Conservation (phyloP, 2,113 vertebrate species). For the Pelodiscus sinensis region DNA sequence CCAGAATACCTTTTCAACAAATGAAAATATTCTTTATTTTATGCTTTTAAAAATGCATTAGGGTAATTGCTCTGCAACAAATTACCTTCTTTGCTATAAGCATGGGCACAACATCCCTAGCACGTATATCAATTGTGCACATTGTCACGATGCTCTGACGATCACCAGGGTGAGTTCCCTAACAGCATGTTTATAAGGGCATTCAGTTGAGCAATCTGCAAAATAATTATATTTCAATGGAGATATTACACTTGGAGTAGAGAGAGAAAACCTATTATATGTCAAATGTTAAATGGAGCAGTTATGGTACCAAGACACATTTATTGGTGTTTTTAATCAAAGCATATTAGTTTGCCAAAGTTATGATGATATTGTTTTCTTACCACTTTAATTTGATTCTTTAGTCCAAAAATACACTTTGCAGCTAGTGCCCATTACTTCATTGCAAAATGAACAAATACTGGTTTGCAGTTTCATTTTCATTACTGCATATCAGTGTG, state of each 20-base stretch:
- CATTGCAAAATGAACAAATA: slow-evolving; percentile 57
- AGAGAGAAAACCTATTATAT: slow-evolving; percentile 75
- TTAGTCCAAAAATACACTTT: slow-evolving; percentile 77
- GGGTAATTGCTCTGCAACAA: slow-evolving; percentile 93
- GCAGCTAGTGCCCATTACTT: slow-evolving; percentile 57
- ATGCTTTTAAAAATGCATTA: slow-evolving; percentile 97
- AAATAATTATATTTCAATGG: slow-evolving; percentile 90
- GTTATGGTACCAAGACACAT: slow-evolving; percentile 73
- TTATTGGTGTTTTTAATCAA: slow-evolving; percentile 84
- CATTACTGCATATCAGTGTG: accelerated
- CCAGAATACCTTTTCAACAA: slow-evolving; percentile 88
- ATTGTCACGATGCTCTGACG: slow-evolving; percentile 92
- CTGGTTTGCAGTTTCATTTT: background rate
- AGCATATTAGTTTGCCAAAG: slow-evolving; percentile 80
- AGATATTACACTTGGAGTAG: slow-evolving; percentile 79
- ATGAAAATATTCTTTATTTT: slow-evolving; percentile 87
- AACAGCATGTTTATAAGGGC: slow-evolving; percentile 93
- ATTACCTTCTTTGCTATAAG: slow-evolving; percentile 92
- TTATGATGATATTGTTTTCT: slow-evolving; percentile 77
- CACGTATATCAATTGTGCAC: slow-evolving; percentile 89
- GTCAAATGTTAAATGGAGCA: slow-evolving; percentile 85
- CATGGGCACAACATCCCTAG: slow-evolving; percentile 85
- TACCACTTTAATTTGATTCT: slow-evolving; percentile 75
- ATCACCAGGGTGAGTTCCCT: slow-evolving; percentile 89
- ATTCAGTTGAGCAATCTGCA: slow-evolving; percentile 92